Percentiles rank a stretch among this genome's conserved stretches.
Evolutionary conservation across 2,888 invertebrate genomes (phyloP).

Genomic region (Stegana nigrithorax): DNA sequence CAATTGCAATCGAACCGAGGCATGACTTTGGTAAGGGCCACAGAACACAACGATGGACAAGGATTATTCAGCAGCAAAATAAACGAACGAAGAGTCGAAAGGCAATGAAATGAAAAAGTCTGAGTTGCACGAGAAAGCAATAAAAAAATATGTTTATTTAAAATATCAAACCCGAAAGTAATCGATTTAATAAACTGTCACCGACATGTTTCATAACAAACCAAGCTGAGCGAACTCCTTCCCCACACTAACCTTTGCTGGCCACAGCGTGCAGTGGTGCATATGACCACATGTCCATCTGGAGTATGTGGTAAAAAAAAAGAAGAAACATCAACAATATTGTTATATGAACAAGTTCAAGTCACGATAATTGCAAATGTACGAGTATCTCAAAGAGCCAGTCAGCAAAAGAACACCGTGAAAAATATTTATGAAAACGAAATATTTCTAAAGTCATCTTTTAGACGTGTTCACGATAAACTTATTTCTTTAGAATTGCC

Average conservation of each 20-base stretch:
- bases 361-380: constrained; percentile 67
- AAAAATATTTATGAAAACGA: no score
- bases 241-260: no score
- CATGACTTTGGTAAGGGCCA: not conserved
- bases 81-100: not conserved
- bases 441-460: no score
- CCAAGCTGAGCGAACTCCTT: constrained; percentile 36
- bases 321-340: not conserved
- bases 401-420: no score
- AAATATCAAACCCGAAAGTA: constrained; percentile 62
- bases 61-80: no score
- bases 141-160: constrained; percentile 55
- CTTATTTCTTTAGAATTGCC: no score
- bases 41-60: not conserved
- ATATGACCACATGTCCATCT: no score
- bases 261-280: no score
- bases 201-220: constrained; percentile 50
- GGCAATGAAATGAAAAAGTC: not conserved
- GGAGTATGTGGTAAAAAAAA: not conserved
- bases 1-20: not conserved
- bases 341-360: constrained; percentile 52
- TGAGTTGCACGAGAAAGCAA: not conserved
- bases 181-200: constrained; percentile 68
- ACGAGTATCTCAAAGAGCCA: constrained; percentile 55
- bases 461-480: no score